phyloP scores from a whole-genome alignment of 2,888 invertebrate species.

The Helicoverpa assulta region DNA sequence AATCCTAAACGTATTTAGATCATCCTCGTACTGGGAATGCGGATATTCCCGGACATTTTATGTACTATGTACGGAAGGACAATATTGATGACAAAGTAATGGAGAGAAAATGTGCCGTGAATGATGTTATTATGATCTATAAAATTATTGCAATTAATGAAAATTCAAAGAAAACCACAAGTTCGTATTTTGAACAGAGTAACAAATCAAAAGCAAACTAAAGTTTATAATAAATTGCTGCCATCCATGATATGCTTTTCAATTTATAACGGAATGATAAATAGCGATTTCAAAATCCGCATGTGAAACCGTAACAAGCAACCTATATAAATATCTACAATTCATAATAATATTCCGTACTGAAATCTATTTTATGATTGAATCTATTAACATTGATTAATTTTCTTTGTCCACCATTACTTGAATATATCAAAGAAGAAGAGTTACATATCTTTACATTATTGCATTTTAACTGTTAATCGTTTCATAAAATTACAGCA shows the following conservation, averaged over 20 bases:
- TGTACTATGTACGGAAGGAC: slow-evolving; percentile 49
- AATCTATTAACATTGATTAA: slow-evolving; percentile 68
- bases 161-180: slow-evolving; percentile 1
- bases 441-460: slow-evolving; percentile 51
- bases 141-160: slow-evolving; percentile 3
- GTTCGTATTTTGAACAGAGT: slow-evolving; percentile 73
- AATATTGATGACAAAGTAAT: slow-evolving; percentile 21
- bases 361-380: slow-evolving; percentile 61
- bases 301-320: slow-evolving; percentile 74
- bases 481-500: slow-evolving; percentile 62
- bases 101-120: neutral
- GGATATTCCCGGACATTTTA: slow-evolving; percentile 49
- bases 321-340: slow-evolving; percentile 69
- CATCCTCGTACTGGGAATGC: slow-evolving; percentile 41
- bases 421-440: slow-evolving; percentile 61
- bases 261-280: slow-evolving; percentile 83
- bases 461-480: slow-evolving; percentile 56
- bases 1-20: slow-evolving; percentile 19
- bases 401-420: slow-evolving; percentile 59
- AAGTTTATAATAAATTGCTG: slow-evolving; percentile 75
- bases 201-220: slow-evolving; percentile 75
- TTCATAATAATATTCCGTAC: slow-evolving; percentile 63
- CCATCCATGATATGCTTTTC: slow-evolving; percentile 83
- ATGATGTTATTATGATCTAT: neutral
- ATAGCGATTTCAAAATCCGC: slow-evolving; percentile 72